These are phyloP conservation scores for Halichondria panicea DNA, from an alignment of 37 sponge, comb jelly and placozoan species.

Conservation along the genomic window DNA sequence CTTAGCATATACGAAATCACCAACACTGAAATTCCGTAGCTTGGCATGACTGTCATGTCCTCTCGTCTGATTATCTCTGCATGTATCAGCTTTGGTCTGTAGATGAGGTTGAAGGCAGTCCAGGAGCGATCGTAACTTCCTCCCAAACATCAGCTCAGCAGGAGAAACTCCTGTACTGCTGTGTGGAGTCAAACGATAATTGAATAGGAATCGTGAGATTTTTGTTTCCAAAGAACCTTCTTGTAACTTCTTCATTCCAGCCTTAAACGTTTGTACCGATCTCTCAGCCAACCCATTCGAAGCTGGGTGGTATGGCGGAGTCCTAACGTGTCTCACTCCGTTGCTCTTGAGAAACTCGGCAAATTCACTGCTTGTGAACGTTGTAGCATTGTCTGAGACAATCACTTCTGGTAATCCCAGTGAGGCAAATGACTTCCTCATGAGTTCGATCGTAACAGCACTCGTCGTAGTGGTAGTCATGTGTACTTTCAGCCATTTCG, in stretches of 20 bases:
- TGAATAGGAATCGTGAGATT: constrained; percentile 27
- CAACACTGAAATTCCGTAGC: constrained; percentile 9
- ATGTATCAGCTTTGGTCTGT: not conserved
- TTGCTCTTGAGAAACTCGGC: constrained; percentile 23
- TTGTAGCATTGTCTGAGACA: constrained; percentile 53
- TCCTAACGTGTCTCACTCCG: constrained; percentile 46
- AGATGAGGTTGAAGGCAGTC: constrained; percentile 32
- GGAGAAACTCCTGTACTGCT: constrained; percentile 36
- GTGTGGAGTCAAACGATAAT: constrained; percentile 44
- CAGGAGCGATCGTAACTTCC: constrained; percentile 19
- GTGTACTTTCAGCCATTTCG: constrained; percentile 61
- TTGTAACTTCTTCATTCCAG: constrained; percentile 1
- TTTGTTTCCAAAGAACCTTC: constrained; percentile 7
- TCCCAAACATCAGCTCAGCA: constrained; percentile 14
- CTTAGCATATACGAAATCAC: constrained; percentile 23
- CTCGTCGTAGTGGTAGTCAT: constrained; percentile 41
- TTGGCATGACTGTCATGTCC: constrained; percentile 33
- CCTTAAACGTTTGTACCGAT: constrained; percentile 46
- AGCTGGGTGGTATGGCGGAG: constrained; percentile 53
- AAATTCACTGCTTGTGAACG: constrained; percentile 48
- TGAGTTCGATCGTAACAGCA: constrained; percentile 25
- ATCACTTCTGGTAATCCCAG: constrained; percentile 44
- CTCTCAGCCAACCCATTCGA: constrained; percentile 43
- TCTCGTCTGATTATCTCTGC: constrained; percentile 20
- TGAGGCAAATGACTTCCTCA: constrained; percentile 35